A percentile compares a stretch with the other conserved stretches of the same genome.
Evolutionary conservation across 2,113 vertebrate species (phyloP).

Genomic region (Numenius arquata): DNA sequence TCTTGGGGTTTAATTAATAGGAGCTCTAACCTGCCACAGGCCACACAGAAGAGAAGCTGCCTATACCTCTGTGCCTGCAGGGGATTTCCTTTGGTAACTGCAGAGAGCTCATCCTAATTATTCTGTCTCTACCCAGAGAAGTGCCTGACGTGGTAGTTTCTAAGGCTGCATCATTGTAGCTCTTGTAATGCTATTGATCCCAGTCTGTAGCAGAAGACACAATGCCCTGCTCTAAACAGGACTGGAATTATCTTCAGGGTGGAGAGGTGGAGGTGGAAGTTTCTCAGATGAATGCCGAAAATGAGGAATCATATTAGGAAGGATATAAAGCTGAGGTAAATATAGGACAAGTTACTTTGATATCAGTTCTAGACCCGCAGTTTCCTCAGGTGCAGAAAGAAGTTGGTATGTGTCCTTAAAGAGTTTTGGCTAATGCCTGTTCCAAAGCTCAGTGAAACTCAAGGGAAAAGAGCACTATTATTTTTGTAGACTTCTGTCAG

Average conservation of each 20-base stretch:
- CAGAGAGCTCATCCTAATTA: constrained; percentile 35
- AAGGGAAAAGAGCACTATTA: neutral
- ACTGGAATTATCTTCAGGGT: neutral
- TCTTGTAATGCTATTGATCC: constrained; percentile 34
- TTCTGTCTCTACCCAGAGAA: neutral
- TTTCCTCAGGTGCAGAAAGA: neutral
- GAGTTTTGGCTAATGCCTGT: neutral
- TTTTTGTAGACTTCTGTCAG: constrained; percentile 3
- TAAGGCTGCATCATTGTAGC: neutral
- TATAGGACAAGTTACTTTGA: neutral
- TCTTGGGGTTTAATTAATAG: constrained; percentile 48
- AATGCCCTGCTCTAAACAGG: neutral
- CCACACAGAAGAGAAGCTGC: constrained; percentile 43
- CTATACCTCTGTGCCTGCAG: constrained; percentile 38
- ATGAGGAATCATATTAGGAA: neutral
- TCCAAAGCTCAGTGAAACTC: neutral
- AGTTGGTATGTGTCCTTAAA: neutral
- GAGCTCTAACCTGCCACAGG: constrained; percentile 24
- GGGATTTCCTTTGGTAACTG: constrained; percentile 53
- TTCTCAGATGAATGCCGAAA: neutral
- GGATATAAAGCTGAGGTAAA: neutral
- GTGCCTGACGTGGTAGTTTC: constrained; percentile 11
- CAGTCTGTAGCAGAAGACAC: neutral
- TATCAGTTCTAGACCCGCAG: neutral
- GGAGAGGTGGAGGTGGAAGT: neutral